Evolutionary conservation across 2,797 vertebrate genomes (phyloP), one percentile per base, ranked within the genome.

Genomic region (Cyclura pinguis): DNA sequence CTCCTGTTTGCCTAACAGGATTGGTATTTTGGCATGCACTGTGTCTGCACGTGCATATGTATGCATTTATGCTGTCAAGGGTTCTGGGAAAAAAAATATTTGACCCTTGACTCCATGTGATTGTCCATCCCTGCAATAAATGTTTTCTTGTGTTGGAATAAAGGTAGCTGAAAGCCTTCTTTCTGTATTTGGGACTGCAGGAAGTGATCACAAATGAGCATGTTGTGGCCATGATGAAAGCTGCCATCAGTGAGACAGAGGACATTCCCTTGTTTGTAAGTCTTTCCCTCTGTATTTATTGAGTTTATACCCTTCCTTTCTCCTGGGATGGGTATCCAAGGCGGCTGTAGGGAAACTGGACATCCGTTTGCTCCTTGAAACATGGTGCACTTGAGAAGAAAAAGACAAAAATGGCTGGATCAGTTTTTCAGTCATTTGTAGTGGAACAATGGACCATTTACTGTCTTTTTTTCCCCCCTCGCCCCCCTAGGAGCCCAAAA

Each of bases 201-300:
- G 99, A 99, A 90, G 98, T 99, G 80, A 98, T 99, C 91, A 99
- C 99, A 1, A 98, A 99, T 2, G 98, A 99, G 67, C 98, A 97
- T 0, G 99, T 99, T 18, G 98, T 99, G 84, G 98, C 98, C 80
- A 99, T 99, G 99, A 99, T 99, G 99, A 99, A 99, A 95, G 98
- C 98, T 2, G 98, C 99, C 80, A 99, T 99, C 96, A 98, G 97
- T 57, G 98, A 99, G 88, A 99, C 98, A 0, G 98, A 98, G 92
- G 98, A 98, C 76, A 96, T 98, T 73, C 99, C 99, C 1, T 89
- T 98, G 94, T 99, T 99, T 97, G 99, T 99, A 93, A 98, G 99
- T 98, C 13, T 50, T 8, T 38, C 32, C 22, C 22, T 81, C 4
- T 16, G 38, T 18, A 32, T 6, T 52, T 52, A 62, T 62, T 62